A percentile compares a stretch with the other conserved stretches of the same genome.
phyloP scores from a whole-genome alignment of 1,140 invertebrate species.

The Atopsyche davidsoni region DNA sequence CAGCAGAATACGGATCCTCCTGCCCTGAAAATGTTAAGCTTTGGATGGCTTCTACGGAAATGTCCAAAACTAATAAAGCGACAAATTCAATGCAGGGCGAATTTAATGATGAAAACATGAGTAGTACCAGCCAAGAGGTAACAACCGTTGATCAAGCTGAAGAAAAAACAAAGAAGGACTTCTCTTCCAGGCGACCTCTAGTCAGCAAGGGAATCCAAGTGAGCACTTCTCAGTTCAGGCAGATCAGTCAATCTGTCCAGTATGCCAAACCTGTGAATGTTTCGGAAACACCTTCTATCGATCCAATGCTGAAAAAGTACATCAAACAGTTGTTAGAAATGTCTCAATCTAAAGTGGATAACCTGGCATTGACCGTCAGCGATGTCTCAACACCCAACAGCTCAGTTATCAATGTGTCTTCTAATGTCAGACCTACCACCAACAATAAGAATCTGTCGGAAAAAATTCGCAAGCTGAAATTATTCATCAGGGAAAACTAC shows the following conservation, averaged over 20 bases:
- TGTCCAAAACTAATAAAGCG: too few species aligned
- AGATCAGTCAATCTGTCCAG: conserved; percentile 5
- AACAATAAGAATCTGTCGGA: conserved; percentile 33
- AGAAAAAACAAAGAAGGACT: conserved; percentile 7
- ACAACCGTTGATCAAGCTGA: background rate
- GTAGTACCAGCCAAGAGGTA: background rate
- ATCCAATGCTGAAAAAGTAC: conserved; percentile 40
- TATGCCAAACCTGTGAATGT: background rate
- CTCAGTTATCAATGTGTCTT: conserved; percentile 44
- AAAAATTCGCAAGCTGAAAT: conserved; percentile 34
- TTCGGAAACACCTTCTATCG: conserved; percentile 8
- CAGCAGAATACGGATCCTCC: too few species aligned
- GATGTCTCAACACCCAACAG: conserved; percentile 47
- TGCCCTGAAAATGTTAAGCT: too few species aligned
- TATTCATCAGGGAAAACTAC: conserved; percentile 36
- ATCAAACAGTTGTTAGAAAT: conserved; percentile 47
- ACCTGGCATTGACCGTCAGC: conserved; percentile 47
- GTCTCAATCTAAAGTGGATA: conserved; percentile 45
- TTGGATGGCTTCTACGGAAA: too few species aligned
- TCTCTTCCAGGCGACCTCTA: too few species aligned
- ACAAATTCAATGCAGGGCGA: too few species aligned
- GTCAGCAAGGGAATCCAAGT: conserved; percentile 21
- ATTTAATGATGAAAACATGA: too few species aligned
- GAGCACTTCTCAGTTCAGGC: conserved; percentile 32
- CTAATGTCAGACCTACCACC: conserved; percentile 32